These are phyloP conservation scores for Cyclophora punctaria DNA, from an alignment of 2,888 invertebrate species.

Conservation along the genomic window DNA sequence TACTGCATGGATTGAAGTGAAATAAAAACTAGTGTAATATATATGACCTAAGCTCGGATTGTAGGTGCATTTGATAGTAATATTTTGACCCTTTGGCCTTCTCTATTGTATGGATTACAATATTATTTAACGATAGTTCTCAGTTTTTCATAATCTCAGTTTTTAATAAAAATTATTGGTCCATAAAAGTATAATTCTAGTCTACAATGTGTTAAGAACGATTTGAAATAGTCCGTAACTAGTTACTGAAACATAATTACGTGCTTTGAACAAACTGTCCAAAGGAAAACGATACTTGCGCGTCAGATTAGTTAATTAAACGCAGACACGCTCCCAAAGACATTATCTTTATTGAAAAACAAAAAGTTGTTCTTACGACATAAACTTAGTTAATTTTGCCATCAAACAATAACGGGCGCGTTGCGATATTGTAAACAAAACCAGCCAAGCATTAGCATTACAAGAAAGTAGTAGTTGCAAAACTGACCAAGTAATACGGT, in stretches of 20 bases:
- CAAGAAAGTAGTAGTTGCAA: constrained; percentile 6
- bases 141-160: constrained; percentile 9
- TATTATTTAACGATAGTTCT: too few species aligned
- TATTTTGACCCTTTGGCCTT: too few species aligned
- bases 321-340: constrained; percentile 37
- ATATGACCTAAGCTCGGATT: too few species aligned
- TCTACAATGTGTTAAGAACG: not conserved
- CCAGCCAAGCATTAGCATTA: constrained; percentile 45
- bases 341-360: constrained; percentile 52
- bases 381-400: constrained; percentile 39
- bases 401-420: constrained; percentile 33
- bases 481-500: constrained; percentile 9
- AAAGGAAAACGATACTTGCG: constrained; percentile 18
- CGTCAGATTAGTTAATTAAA: constrained; percentile 28
- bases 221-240: not conserved
- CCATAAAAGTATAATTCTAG: constrained; percentile 14
- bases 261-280: constrained; percentile 10
- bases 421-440: constrained; percentile 55
- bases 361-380: constrained; percentile 64
- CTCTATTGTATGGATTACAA: too few species aligned
- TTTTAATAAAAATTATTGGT: constrained; percentile 29
- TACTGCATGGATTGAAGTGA: too few species aligned
- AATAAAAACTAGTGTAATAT: too few species aligned
- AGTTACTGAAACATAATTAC: not conserved
- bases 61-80: too few species aligned